These are phyloP conservation scores for Plagodis dolabraria DNA, from an alignment of 2,888 invertebrate species.

Conservation along the genomic window DNA sequence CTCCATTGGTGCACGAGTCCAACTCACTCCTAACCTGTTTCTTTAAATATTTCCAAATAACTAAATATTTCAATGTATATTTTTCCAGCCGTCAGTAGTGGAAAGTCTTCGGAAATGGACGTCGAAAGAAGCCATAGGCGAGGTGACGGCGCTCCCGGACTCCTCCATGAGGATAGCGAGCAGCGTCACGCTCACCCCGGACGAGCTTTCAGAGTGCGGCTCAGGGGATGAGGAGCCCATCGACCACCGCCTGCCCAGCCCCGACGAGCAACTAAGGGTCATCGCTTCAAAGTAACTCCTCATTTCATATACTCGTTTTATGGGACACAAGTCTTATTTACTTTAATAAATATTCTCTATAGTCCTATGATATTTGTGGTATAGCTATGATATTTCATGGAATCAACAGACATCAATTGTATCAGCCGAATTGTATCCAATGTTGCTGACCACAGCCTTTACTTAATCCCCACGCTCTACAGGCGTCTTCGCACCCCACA, in stretches of 20 bases:
- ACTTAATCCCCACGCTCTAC: too few relatives aligned
- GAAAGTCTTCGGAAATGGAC: conserved; percentile 94
- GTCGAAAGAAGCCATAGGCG: conserved; percentile 91
- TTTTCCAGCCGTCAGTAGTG: conserved; percentile 90
- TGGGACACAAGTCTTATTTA: background rate
- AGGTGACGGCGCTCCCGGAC: conserved; percentile 92
- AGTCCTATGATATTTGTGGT: too few relatives aligned
- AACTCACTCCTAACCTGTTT: too few relatives aligned
- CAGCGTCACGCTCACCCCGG: conserved; percentile 77
- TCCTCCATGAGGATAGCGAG: conserved; percentile 89
- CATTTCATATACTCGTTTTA: background rate
- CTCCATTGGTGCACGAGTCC: too few relatives aligned
- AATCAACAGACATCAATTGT: too few relatives aligned
- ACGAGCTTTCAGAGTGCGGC: conserved; percentile 81
- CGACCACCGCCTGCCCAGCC: conserved; percentile 94
- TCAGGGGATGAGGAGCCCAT: conserved; percentile 89
- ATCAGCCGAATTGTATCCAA: too few relatives aligned
- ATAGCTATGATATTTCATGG: too few relatives aligned
- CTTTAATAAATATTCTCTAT: background rate
- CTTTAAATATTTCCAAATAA: too few relatives aligned
- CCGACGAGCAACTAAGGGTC: conserved; percentile 93
- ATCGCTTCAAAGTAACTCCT: conserved; percentile 90
- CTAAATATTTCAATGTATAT: background rate
- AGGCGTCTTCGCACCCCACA: too few relatives aligned
- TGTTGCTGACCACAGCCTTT: too few relatives aligned